Evolutionary conservation across 2,113 vertebrate species (phyloP).

Genomic region (Hoplias malabaricus): DNA sequence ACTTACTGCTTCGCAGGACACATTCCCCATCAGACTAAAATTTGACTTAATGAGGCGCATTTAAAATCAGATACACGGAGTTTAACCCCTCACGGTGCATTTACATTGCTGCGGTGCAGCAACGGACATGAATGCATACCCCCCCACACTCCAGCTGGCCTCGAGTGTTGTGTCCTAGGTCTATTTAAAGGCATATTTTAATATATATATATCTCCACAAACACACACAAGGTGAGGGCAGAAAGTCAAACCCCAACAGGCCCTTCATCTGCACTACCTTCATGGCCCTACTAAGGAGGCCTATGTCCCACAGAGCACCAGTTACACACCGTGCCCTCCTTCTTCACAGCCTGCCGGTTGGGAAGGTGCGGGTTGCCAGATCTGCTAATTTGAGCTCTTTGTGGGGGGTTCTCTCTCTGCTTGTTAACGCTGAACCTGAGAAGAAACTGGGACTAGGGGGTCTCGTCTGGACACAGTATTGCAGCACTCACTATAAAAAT

Average conservation of each 20-base stretch:
- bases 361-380: constrained; percentile 40
- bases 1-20: constrained; percentile 4
- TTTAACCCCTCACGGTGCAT: background rate
- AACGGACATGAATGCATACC: no score
- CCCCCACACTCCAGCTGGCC: background rate
- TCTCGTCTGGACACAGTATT: background rate
- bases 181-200: background rate
- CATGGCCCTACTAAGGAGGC: constrained; percentile 31
- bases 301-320: constrained; percentile 36
- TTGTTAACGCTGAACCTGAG: constrained; percentile 32
- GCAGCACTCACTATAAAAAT: background rate
- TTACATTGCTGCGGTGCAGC: no score
- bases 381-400: constrained; percentile 44
- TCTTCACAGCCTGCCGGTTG: constrained; percentile 28
- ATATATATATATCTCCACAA: no score
- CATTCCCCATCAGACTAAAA: constrained; percentile 6
- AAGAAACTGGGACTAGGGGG: background rate
- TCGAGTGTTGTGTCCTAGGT: no score
- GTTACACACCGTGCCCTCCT: constrained; percentile 35
- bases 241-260: constrained; percentile 1
- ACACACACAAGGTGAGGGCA: background rate
- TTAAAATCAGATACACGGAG: background rate
- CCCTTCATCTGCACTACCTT: constrained; percentile 25
- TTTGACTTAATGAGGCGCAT: constrained; percentile 1
- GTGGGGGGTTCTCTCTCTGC: constrained; percentile 40